Evolutionary conservation across 2,888 invertebrate genomes (phyloP), one percentile per base, ranked within the genome.

Genomic region (Xestoiulus laeticollis): DNA sequence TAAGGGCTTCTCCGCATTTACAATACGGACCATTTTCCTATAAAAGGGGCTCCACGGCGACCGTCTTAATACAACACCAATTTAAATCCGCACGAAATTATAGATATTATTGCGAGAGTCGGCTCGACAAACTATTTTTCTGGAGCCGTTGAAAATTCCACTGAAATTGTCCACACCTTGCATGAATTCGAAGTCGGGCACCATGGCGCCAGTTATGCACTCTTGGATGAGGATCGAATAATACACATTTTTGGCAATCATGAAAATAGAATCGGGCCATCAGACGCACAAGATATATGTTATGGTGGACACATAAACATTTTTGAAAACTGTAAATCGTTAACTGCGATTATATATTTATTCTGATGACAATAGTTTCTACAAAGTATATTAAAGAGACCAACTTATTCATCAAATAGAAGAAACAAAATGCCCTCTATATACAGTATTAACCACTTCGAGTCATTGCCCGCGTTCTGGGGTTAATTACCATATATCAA

Each of bases 51-150:
- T 68, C 68, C 68, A 68, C 22, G 19, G 68, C 68, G 68, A 68
- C 68, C 68, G 26, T 68, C 68, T 68, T 68, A 22, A 68, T 68
- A 68, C 68, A 68, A 68, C 68, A 68, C 68, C 68, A 68, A 68
- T 68, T 68, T 68, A 68, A 68, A 26, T 68, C 68, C 68, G 12
- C 22, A 22, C 68, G 68, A 68, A 68, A 68, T 68, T 68, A 68
- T 68, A 68, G 68, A 68, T 68, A 68, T 68, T 68, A 68, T 68
- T 68, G 68, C 22, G 68, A 68, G 59, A 59, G 26, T 26, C 68
- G 68, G 68, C 68, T 68, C 68, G 26, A 26, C 22, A 68, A 68
- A 68, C 68, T 68, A 26, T 10, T 19, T 16, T 68, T 22, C n/a
- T 19, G 68, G 26, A 68, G 68, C 22, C 68, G 68, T 30, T 68